phyloP scores from a whole-genome alignment of 1,140 invertebrate species.

The Solen grandis region DNA sequence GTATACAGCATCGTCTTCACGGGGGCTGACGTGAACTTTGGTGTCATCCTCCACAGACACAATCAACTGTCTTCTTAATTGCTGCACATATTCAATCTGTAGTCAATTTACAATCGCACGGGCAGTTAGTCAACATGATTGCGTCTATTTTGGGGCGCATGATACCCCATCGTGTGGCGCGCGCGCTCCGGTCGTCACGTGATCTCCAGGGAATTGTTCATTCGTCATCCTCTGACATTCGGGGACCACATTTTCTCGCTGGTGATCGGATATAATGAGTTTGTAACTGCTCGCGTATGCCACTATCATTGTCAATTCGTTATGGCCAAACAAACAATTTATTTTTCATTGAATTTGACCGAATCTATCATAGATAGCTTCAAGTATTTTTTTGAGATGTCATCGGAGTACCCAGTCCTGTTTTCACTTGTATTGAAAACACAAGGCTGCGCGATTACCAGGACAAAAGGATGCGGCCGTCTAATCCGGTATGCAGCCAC shows the following conservation, averaged over 20 bases:
- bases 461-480: constrained; percentile 46
- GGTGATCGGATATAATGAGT: constrained; percentile 43
- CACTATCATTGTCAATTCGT: constrained; percentile 50
- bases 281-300: constrained; percentile 46
- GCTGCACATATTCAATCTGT: constrained; percentile 43
- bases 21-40: too few relatives aligned
- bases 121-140: constrained; percentile 44
- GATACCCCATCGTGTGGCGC: constrained; percentile 25
- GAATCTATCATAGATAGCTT: constrained; percentile 46
- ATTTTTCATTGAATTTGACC: constrained; percentile 55
- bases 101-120: constrained; percentile 34
- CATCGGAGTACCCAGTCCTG: constrained; percentile 20
- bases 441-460: not conserved
- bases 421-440: constrained; percentile 32
- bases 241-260: constrained; percentile 53
- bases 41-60: too few relatives aligned
- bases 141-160: constrained; percentile 9
- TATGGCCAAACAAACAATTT: constrained; percentile 57
- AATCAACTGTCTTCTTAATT: constrained; percentile 21
- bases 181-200: constrained; percentile 47
- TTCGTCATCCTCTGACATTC: constrained; percentile 50
- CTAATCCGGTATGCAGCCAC: constrained; percentile 45
- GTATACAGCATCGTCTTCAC: too few relatives aligned
- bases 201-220: constrained; percentile 52
- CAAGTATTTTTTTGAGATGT: constrained; percentile 17